These are phyloP conservation scores for Leptodactylus fallax DNA, from an alignment of 2,797 vertebrate species.

Conservation along the genomic window DNA sequence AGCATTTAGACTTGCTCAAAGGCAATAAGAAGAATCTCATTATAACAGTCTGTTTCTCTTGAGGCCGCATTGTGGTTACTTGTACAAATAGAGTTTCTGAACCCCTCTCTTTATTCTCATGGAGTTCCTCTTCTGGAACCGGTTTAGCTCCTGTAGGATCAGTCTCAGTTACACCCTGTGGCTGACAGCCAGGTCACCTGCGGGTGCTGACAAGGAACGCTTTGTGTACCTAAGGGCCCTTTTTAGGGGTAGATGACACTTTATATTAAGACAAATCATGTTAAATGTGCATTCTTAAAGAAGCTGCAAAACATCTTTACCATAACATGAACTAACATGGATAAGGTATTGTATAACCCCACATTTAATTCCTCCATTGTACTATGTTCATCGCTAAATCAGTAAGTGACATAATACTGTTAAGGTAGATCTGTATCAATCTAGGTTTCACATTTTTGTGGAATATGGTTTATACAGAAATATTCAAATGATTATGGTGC, in stretches of 20 bases:
- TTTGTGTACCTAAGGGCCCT: conserved; percentile 53
- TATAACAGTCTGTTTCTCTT: conserved; percentile 19
- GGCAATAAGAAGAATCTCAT: conserved; percentile 20
- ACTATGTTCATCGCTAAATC: neutral
- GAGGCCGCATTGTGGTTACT: neutral
- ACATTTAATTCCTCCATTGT: neutral
- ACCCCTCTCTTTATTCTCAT: conserved; percentile 25
- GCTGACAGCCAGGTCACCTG: conserved; percentile 57
- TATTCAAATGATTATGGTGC: too few relatives aligned
- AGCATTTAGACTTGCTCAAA: conserved; percentile 4
- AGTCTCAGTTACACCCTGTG: conserved; percentile 59
- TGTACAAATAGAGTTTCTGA: conserved; percentile 14
- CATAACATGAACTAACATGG: neutral
- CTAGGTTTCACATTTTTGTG: too few relatives aligned
- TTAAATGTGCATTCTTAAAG: neutral
- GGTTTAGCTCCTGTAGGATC: conserved; percentile 49
- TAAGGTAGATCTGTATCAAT: too few relatives aligned
- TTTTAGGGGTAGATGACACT: conserved; percentile 33
- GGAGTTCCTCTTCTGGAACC: conserved; percentile 40
- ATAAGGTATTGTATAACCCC: neutral
- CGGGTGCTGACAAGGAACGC: conserved; percentile 47
- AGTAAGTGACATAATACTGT: neutral
- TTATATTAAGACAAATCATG: conserved; percentile 5
- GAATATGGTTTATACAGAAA: too few relatives aligned
- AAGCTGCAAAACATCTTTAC: neutral